These are phyloP conservation scores for Clarias platycephalus DNA, from an alignment of 2,797 vertebrate genomes.

Conservation along the genomic window DNA sequence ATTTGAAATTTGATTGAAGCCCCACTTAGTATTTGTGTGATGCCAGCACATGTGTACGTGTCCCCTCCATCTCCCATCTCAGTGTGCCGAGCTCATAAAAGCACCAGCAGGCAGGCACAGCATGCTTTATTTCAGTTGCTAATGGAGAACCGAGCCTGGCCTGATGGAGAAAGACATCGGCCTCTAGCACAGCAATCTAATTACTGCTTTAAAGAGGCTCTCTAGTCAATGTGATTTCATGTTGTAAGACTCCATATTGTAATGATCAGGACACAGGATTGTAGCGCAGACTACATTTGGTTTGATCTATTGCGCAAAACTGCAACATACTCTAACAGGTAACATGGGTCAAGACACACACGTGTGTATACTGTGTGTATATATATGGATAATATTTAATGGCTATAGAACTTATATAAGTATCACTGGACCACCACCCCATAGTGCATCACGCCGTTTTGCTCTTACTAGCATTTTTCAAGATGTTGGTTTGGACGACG, in stretches of 20 bases:
- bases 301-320: background rate
- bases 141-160: slow-evolving; percentile 49
- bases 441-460: no score
- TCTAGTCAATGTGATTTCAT: slow-evolving; percentile 53
- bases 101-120: slow-evolving; percentile 32
- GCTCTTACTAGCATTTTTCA: no score
- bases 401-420: no score
- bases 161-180: slow-evolving; percentile 46
- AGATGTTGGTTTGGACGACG: no score
- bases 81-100: slow-evolving; percentile 39
- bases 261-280: slow-evolving; percentile 8
- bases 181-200: slow-evolving; percentile 51
- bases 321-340: background rate
- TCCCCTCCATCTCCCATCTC: slow-evolving; percentile 13
- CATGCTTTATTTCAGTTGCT: slow-evolving; percentile 45
- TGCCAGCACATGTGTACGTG: background rate
- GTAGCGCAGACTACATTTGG: background rate
- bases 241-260: slow-evolving; percentile 30
- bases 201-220: slow-evolving; percentile 45
- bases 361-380: no score
- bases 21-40: background rate
- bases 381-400: no score
- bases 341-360: background rate
- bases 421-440: no score
- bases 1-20: background rate